A percentile compares a stretch with the other conserved stretches of the same genome.
These are phyloP conservation scores for Apocheima hispidaria DNA, from an alignment of 2,888 invertebrate genomes.

Conservation along the genomic window DNA sequence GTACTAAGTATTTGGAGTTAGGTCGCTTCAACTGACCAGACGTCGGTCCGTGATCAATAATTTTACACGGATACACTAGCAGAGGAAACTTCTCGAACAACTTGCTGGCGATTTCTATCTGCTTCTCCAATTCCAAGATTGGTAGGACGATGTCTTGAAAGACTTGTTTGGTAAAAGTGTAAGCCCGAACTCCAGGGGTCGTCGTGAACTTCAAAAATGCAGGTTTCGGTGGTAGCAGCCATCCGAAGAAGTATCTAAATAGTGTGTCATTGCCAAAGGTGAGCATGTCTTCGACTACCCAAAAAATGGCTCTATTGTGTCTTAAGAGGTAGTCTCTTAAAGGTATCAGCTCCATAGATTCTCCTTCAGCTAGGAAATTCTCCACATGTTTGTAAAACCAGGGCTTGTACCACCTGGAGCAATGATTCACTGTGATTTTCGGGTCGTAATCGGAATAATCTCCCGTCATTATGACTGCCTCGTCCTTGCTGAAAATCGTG, in stretches of 20 bases:
- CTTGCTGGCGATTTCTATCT: slow-evolving; percentile 86
- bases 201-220: slow-evolving; percentile 91
- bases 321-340: slow-evolving; percentile 88
- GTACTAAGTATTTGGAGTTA: slow-evolving; percentile 84
- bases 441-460: slow-evolving; percentile 87
- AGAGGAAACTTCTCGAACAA: slow-evolving; percentile 89
- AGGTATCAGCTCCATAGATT: slow-evolving; percentile 87
- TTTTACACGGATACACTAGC: slow-evolving; percentile 89
- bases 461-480: slow-evolving; percentile 89
- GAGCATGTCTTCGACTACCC: slow-evolving; percentile 91
- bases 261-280: slow-evolving; percentile 89
- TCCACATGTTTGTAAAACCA: slow-evolving; percentile 91
- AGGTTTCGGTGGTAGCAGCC: slow-evolving; percentile 89
- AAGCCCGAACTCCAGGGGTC: slow-evolving; percentile 88
- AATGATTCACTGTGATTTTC: slow-evolving; percentile 81
- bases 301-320: slow-evolving; percentile 89
- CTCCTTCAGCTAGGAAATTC: slow-evolving; percentile 81
- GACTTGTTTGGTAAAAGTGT: slow-evolving; percentile 90
- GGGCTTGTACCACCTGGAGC: slow-evolving; percentile 89
- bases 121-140: slow-evolving; percentile 87
- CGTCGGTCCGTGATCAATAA: slow-evolving; percentile 87
- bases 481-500: slow-evolving; percentile 87
- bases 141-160: slow-evolving; percentile 91
- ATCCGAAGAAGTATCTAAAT: slow-evolving; percentile 88
- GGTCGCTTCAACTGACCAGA: slow-evolving; percentile 87